Conservation (phyloP, 2,113 vertebrate species). For the Sorex fumeus region DNA sequence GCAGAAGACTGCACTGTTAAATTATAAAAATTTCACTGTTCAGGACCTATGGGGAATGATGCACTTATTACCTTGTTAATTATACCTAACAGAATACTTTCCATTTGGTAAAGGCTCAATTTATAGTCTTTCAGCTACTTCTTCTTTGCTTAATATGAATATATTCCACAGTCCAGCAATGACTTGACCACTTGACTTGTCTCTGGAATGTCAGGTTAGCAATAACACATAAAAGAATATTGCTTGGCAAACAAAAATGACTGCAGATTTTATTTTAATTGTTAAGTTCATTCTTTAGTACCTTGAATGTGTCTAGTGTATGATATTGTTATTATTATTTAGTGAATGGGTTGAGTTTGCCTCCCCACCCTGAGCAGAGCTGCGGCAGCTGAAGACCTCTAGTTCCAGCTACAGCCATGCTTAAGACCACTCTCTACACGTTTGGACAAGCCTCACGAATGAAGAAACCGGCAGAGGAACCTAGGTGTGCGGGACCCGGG, state of each 20-base stretch:
- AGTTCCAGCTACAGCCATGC: no score
- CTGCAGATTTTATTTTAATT: constrained; percentile 24
- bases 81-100: neutral
- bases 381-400: no score
- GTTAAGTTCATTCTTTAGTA: neutral
- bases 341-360: no score
- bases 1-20: no score
- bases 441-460: no score
- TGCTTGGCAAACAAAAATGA: neutral
- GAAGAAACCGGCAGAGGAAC: no score
- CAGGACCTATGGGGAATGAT: neutral
- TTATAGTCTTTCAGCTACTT: constrained; percentile 28
- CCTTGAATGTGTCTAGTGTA: neutral
- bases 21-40: neutral
- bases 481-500: no score
- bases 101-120: neutral
- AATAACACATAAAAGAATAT: neutral
- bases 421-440: no score
- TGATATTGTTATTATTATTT: no score
- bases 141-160: neutral
- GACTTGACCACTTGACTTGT: neutral
- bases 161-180: neutral
- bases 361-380: no score
- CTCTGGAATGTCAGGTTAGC: neutral
- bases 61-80: neutral